Evolutionary conservation across 2,113 vertebrate species (phyloP).

Genomic region (Xiphophorus couchianus): DNA sequence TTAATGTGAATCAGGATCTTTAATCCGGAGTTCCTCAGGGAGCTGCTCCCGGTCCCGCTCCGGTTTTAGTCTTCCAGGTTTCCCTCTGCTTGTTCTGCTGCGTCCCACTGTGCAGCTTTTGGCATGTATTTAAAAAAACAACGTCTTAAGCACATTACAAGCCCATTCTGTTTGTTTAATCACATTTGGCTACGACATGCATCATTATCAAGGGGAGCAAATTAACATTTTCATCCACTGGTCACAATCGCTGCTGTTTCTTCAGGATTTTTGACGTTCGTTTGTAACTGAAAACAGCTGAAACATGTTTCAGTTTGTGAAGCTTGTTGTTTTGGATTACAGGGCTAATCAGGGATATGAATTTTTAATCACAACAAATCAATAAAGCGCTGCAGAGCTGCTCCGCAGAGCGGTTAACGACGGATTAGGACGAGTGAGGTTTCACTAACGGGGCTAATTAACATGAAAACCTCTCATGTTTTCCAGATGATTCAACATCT

Average conservation of each 20-base stretch:
- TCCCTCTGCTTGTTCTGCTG: slow-evolving; percentile 8
- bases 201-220: slow-evolving; percentile 56
- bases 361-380: slow-evolving; percentile 44
- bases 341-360: slow-evolving; percentile 13
- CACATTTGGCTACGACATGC: slow-evolving; percentile 67
- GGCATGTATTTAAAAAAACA: slow-evolving; percentile 54
- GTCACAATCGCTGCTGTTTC: slow-evolving; percentile 46
- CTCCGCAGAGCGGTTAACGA: slow-evolving; percentile 28
- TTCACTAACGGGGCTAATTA: slow-evolving; percentile 45
- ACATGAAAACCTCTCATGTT: background rate
- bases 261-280: slow-evolving; percentile 22
- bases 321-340: slow-evolving; percentile 3
- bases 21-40: slow-evolving; percentile 48
- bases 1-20: background rate
- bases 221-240: slow-evolving; percentile 64
- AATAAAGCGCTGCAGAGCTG: slow-evolving; percentile 14
- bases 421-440: slow-evolving; percentile 35
- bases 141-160: slow-evolving; percentile 67
- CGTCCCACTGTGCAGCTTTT: slow-evolving; percentile 37
- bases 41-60: slow-evolving; percentile 20
- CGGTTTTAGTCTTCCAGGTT: slow-evolving; percentile 32
- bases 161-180: slow-evolving; percentile 65
- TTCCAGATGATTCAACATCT: slow-evolving; percentile 28
- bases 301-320: background rate
- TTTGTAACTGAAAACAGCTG: background rate